phyloP scores from a whole-genome alignment of 2,113 vertebrate species.

The Archocentrus centrarchus region DNA sequence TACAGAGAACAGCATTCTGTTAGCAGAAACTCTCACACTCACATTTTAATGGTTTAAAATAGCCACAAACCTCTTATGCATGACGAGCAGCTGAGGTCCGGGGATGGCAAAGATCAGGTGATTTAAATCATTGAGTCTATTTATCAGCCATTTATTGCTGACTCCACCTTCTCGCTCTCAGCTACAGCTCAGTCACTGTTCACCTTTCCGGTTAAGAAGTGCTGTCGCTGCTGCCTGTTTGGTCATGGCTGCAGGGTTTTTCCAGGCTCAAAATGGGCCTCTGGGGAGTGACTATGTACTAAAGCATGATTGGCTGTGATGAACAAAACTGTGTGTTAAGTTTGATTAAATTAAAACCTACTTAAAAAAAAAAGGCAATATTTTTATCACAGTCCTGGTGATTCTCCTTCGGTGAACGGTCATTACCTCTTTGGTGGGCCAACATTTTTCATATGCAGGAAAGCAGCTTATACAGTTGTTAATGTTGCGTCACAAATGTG shows the following conservation, averaged over 20 bases:
- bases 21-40: rapidly evolving
- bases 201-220: no score
- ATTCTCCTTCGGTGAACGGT: neutral
- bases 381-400: neutral
- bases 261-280: neutral
- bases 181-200: no score
- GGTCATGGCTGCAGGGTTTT: neutral
- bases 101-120: rapidly evolving
- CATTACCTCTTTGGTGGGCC: neutral
- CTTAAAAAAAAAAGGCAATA: neutral
- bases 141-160: no score
- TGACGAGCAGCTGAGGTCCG: neutral
- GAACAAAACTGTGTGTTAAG: rapidly evolving
- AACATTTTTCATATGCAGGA: slow-evolving; percentile 1
- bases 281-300: neutral
- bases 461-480: neutral
- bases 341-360: neutral
- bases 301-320: neutral
- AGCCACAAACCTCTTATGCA: neutral
- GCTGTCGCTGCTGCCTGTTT: no score
- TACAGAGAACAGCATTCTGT: neutral
- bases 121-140: neutral
- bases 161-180: no score
- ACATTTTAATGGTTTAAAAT: neutral
- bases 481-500: slow-evolving; percentile 15